Percentiles rank a stretch among this genome's conserved stretches.
These are phyloP conservation scores for Meles meles DNA, from an alignment of 2,113 vertebrate species.

Conservation along the genomic window DNA sequence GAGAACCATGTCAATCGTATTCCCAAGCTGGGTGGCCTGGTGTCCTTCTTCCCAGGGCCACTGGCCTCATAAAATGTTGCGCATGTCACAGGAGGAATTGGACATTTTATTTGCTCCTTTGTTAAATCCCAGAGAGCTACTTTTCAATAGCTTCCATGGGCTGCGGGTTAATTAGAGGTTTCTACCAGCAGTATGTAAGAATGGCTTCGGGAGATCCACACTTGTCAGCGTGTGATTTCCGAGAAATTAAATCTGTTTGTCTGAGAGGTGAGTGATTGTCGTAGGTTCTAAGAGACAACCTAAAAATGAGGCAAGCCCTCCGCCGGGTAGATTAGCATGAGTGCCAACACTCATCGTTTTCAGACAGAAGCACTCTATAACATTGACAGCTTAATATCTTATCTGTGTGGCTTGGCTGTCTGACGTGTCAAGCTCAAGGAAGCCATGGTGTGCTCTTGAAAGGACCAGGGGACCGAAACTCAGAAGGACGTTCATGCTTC, in stretches of 20 bases:
- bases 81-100: accelerated
- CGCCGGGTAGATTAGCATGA: not conserved
- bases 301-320: accelerated
- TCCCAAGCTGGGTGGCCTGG: not conserved
- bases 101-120: accelerated
- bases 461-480: not conserved
- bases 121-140: not conserved
- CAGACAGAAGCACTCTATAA: slow-evolving; percentile 13
- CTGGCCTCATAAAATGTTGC: not conserved
- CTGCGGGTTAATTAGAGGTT: not conserved
- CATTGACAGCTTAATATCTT: slow-evolving; percentile 46
- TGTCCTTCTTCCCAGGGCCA: not conserved
- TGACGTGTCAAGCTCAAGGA: slow-evolving; percentile 41
- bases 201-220: accelerated
- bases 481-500: not conserved
- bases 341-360: not conserved
- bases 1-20: not conserved
- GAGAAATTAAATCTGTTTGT: not conserved
- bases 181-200: accelerated
- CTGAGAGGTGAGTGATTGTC: not conserved
- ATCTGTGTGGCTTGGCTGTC: slow-evolving; percentile 4
- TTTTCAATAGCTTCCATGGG: no score
- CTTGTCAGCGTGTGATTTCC: accelerated
- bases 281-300: accelerated
- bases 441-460: slow-evolving; percentile 35